Evolutionary conservation across 1,140 invertebrate genomes (phyloP), one percentile per base, ranked within the genome.

Genomic region (Drosophila pectinifera): DNA sequence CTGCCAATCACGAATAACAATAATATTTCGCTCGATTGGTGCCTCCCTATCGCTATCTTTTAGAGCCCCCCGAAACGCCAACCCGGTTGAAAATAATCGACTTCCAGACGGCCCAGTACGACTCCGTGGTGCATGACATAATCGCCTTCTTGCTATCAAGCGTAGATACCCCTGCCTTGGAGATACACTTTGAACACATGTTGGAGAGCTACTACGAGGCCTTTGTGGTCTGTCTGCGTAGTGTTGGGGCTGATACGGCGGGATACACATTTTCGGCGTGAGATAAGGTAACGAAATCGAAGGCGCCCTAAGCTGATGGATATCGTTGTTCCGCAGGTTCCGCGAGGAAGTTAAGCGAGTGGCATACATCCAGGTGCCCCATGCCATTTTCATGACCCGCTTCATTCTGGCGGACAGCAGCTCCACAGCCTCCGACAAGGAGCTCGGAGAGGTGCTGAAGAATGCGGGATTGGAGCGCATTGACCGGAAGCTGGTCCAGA

Each of bases 61-160:
- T 28, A 92, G 91, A 79, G 24, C 26, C 49, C 7, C 13, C 45
- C 5, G 92, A 89, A 0, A 56, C 82, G 13, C 91, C 94, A 0
- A 72, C 92, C 0, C 91, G 93, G 45, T 78, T 94, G 7, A 95
- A 95, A 91, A 94, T 95, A 34, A 91, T 95, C 1, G 95, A 95
- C 74, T 94, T 95, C 51, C 95, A 95, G 88, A 93, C 94, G 10
- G 93, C 93, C 22, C 75, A 93, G 13, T 93, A 93, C 51, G 88
- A 92, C 16, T 95, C 93, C 39, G 93, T 94, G 3, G 56, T 93
- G 0, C 90, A 94, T 18, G 95, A 95, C 73, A 67, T 95, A 16
- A 78, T 94, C 3, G 95, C 95, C 49, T 94, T 95, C 58, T 54
- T 95, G 13, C 93, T 93, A 38, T 94, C 93, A 3, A 95, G 94